Percentiles rank a stretch among this genome's conserved stretches.
Conservation (phyloP, 2,888 invertebrate genomes). For the Petrolisthes cinctipes region DNA sequence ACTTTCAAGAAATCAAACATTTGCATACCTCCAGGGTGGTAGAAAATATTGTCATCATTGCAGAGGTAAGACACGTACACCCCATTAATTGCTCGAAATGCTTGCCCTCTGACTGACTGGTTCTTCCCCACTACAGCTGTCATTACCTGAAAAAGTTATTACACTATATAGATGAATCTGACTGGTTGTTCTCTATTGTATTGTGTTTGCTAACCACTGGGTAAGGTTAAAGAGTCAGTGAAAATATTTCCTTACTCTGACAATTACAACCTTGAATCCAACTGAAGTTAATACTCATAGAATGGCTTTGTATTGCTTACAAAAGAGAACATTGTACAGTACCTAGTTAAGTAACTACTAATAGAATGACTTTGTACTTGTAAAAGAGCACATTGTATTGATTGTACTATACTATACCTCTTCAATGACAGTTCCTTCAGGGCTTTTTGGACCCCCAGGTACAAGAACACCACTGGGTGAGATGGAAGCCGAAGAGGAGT, state of each 20-base stretch:
- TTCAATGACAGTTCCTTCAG: conserved; percentile 65
- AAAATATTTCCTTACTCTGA: no score
- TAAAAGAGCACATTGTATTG: no score
- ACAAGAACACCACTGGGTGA: conserved; percentile 63
- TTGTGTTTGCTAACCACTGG: no score
- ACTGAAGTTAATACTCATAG: no score
- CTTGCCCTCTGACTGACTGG: conserved; percentile 67
- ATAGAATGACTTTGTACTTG: no score
- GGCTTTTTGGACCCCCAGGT: conserved; percentile 65
- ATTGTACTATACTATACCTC: conserved; percentile 41
- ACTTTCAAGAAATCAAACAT: background rate
- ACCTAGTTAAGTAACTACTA: no score
- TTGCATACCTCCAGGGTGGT: conserved; percentile 70
- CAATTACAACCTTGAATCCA: no score
- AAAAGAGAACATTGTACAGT: no score
- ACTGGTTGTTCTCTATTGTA: no score
- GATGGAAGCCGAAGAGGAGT: conserved; percentile 48
- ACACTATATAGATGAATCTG: no score
- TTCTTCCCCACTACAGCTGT: conserved; percentile 68
- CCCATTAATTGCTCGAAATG: conserved; percentile 67
- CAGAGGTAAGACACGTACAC: conserved; percentile 68
- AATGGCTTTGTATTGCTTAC: no score
- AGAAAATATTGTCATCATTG: conserved; percentile 68
- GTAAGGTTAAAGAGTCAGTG: background rate
- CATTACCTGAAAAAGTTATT: conserved; percentile 64